Evolutionary conservation across 2,113 vertebrate species (phyloP).

Genomic region (Carassius auratus): DNA sequence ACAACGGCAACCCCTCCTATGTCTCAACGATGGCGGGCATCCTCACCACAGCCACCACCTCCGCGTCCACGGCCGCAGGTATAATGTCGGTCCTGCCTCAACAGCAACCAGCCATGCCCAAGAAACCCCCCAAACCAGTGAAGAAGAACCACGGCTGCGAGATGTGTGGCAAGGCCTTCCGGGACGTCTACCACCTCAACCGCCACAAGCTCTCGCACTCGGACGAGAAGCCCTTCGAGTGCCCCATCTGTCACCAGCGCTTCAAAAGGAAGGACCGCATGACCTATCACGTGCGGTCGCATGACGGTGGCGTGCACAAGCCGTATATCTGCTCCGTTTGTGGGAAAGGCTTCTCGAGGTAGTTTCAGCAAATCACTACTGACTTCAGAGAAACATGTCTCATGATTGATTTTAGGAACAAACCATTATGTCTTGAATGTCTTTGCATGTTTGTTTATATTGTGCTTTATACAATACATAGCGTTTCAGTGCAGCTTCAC

Average conservation of each 20-base stretch:
- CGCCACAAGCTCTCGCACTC: constrained; percentile 98
- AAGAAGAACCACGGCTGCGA: constrained; percentile 99
- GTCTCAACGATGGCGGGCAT: constrained; percentile 93
- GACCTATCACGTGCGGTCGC: constrained; percentile 97
- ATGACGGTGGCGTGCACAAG: constrained; percentile 96
- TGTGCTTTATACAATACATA: no score
- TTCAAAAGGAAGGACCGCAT: constrained; percentile 99
- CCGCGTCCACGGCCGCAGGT: constrained; percentile 80
- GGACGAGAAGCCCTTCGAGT: constrained; percentile 96
- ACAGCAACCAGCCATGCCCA: constrained; percentile 80
- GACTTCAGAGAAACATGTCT: no score
- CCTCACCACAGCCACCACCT: constrained; percentile 92
- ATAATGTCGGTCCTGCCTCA: constrained; percentile 68
- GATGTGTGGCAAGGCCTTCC: constrained; percentile 98
- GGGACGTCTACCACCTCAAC: constrained; percentile 97
- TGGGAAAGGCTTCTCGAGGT: constrained; percentile 93
- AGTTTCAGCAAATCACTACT: no score
- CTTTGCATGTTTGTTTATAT: no score
- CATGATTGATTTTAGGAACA: no score
- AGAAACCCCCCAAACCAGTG: constrained; percentile 93
- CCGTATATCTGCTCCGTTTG: constrained; percentile 99
- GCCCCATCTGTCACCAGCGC: constrained; percentile 96
- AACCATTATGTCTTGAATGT: no score
- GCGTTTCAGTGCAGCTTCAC: no score
- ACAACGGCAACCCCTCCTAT: constrained; percentile 84